These are phyloP conservation scores for Papilio polytes DNA, from an alignment of 1,140 invertebrate genomes.

Conservation along the genomic window DNA sequence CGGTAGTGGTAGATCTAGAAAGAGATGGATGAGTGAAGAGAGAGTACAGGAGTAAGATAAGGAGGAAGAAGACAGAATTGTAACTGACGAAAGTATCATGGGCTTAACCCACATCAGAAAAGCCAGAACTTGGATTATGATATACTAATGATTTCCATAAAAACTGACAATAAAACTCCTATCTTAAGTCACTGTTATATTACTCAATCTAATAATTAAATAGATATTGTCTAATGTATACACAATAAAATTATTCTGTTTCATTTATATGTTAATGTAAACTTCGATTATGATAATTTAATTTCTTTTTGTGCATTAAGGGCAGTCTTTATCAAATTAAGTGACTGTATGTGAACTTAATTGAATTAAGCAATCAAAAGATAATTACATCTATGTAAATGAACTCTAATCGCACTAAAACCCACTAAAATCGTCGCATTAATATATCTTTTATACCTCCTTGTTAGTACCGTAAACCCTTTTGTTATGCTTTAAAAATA, in stretches of 20 bases:
- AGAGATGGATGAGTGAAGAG: too few relatives aligned
- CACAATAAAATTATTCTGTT: background rate
- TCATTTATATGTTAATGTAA: constrained; percentile 14
- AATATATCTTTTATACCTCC: background rate
- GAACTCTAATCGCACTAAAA: background rate
- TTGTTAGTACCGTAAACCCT: background rate
- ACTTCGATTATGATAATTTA: constrained; percentile 35
- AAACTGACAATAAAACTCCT: background rate
- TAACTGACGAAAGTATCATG: too few relatives aligned
- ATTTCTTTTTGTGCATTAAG: constrained; percentile 16
- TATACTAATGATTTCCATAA: background rate
- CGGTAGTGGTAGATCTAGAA: too few relatives aligned
- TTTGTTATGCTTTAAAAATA: too few relatives aligned
- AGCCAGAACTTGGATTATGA: background rate
- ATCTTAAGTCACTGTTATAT: background rate
- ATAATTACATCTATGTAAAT: constrained; percentile 21
- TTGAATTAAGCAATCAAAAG: constrained; percentile 19
- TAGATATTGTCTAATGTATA: constrained; percentile 1
- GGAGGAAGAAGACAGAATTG: too few relatives aligned
- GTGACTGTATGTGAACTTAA: constrained; percentile 6
- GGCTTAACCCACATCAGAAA: background rate
- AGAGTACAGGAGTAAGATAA: too few relatives aligned
- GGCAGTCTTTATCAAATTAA: constrained; percentile 16
- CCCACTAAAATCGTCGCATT: background rate
- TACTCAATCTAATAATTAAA: constrained; percentile 6